Conservation (phyloP, 2,888 invertebrate species). For the Drosophila neutralis region DNA sequence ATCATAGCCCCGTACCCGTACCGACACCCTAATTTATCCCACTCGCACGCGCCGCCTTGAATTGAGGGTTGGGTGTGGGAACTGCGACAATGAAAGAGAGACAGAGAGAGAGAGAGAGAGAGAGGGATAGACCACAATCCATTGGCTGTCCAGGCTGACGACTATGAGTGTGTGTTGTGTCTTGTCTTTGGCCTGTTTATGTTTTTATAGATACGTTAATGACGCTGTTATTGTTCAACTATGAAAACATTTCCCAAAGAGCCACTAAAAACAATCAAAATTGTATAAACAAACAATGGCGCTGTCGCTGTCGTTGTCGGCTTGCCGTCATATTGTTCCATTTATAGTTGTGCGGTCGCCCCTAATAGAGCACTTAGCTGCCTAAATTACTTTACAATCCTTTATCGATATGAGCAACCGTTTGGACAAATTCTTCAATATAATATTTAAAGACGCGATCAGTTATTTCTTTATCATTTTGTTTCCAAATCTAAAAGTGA, state of each 20-base stretch:
- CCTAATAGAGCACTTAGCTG: constrained; percentile 14
- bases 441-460: not conserved
- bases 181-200: constrained; percentile 69
- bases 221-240: constrained; percentile 76
- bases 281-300: constrained; percentile 78
- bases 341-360: constrained; percentile 64
- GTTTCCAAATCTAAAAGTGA: not conserved
- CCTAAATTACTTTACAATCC: constrained; percentile 3
- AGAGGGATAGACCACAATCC: constrained; percentile 23
- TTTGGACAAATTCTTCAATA: not conserved
- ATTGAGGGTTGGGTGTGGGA: constrained; percentile 54
- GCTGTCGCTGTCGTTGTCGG: constrained; percentile 56
- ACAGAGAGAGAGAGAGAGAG: not conserved
- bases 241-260: constrained; percentile 59
- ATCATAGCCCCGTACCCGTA: not conserved
- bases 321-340: constrained; percentile 66
- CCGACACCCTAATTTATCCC: constrained; percentile 56
- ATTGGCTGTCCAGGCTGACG: constrained; percentile 31
- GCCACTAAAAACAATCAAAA: constrained; percentile 74
- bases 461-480: not conserved
- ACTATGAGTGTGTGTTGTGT: constrained; percentile 64
- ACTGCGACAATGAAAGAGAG: constrained; percentile 10
- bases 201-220: constrained; percentile 80
- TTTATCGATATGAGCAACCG: not conserved
- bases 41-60: constrained; percentile 64